These are phyloP conservation scores for Drosophila ogumai DNA, from an alignment of 1,140 invertebrate genomes.

Conservation along the genomic window DNA sequence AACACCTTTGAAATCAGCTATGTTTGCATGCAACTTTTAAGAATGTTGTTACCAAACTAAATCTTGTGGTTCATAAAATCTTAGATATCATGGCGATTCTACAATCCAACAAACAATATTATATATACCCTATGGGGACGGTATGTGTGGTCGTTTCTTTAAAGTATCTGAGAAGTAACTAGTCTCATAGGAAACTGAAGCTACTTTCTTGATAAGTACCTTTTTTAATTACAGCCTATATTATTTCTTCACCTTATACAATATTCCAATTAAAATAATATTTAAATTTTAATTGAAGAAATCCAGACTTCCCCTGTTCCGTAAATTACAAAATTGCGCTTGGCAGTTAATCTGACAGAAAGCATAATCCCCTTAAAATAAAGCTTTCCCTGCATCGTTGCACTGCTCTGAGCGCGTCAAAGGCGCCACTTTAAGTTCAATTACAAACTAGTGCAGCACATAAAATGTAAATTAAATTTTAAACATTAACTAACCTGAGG, in stretches of 20 bases:
- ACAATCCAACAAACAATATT: no score
- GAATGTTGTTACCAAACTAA: no score
- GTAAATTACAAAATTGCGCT: constrained; percentile 25
- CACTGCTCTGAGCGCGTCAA: constrained; percentile 1
- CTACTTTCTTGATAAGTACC: no score
- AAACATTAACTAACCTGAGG: constrained; percentile 29
- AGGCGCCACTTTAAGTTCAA: constrained; percentile 51
- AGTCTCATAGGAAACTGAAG: neutral
- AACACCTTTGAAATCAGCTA: no score
- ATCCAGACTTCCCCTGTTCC: constrained; percentile 29
- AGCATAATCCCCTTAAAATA: constrained; percentile 35
- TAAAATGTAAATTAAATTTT: constrained; percentile 68
- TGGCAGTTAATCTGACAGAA: constrained; percentile 22
- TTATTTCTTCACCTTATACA: constrained; percentile 1
- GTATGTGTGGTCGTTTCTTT: neutral
- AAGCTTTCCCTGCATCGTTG: constrained; percentile 38
- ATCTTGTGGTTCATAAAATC: no score
- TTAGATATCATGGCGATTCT: no score
- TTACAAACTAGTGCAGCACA: constrained; percentile 58
- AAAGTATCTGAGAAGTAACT: neutral
- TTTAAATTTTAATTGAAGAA: constrained; percentile 14
- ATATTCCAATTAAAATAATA: constrained; percentile 21
- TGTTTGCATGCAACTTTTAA: no score
- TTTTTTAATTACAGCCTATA: neutral
- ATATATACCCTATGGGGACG: neutral